phyloP scores from a whole-genome alignment of 2,888 invertebrate species.

The Thecophora atra region DNA sequence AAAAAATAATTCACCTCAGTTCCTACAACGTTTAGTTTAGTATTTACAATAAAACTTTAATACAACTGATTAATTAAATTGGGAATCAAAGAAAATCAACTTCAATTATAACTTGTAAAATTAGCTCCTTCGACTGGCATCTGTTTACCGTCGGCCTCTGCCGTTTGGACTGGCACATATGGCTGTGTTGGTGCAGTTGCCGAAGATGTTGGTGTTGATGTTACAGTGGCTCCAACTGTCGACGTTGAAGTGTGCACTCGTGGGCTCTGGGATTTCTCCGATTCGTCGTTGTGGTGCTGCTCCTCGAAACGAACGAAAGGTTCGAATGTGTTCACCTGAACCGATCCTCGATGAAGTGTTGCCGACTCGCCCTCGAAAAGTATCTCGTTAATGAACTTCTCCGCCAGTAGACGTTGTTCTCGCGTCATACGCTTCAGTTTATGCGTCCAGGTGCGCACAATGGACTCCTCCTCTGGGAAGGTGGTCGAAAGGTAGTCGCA shows the following conservation, averaged over 20 bases:
- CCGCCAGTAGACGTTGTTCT: slow-evolving; percentile 61
- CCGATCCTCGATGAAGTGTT: slow-evolving; percentile 61
- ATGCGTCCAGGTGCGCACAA: slow-evolving; percentile 61
- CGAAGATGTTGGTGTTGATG: slow-evolving; percentile 3
- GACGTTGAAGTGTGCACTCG: slow-evolving; percentile 54
- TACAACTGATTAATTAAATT: not conserved
- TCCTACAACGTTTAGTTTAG: too few species aligned
- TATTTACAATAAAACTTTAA: too few species aligned
- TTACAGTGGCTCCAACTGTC: slow-evolving; percentile 30
- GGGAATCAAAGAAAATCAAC: not conserved
- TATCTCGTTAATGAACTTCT: slow-evolving; percentile 62
- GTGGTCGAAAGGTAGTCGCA: slow-evolving; percentile 58
- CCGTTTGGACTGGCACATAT: slow-evolving; percentile 5
- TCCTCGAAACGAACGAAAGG: slow-evolving; percentile 60
- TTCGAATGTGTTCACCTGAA: slow-evolving; percentile 60
- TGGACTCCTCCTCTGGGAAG: slow-evolving; percentile 60
- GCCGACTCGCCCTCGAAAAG: slow-evolving; percentile 61
- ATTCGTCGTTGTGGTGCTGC: slow-evolving; percentile 48
- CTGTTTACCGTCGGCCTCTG: slow-evolving; percentile 26
- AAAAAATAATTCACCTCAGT: too few species aligned
- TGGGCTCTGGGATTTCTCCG: slow-evolving; percentile 59
- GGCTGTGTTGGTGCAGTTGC: slow-evolving; percentile 13
- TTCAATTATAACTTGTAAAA: slow-evolving; percentile 37
- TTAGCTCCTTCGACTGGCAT: not conserved
- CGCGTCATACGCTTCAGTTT: slow-evolving; percentile 58